Percentiles rank a stretch among this genome's conserved stretches.
Evolutionary conservation across 92 coral and sea anemone species (phyloP).

Genomic region (Heliopora coerulea): DNA sequence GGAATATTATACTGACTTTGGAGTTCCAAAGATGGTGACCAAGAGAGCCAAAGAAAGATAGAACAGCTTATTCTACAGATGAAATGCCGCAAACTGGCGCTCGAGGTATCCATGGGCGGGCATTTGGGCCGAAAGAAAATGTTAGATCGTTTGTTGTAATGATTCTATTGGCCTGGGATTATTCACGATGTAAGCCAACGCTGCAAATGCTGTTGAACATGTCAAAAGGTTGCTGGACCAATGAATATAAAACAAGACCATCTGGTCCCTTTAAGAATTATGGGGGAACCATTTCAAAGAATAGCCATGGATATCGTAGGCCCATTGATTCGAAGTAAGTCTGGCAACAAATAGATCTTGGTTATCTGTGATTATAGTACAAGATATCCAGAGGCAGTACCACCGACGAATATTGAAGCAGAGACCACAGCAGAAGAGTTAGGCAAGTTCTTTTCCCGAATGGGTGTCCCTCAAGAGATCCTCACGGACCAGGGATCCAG

Average conservation of each 20-base stretch:
- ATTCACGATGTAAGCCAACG: slow-evolving; percentile 32
- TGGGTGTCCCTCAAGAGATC: slow-evolving; percentile 51
- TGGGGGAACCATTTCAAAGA: slow-evolving; percentile 39
- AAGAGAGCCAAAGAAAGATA: neutral
- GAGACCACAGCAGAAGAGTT: slow-evolving; percentile 37
- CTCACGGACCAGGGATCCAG: slow-evolving; percentile 56
- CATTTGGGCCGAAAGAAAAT: slow-evolving; percentile 43
- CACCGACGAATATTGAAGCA: slow-evolving; percentile 36
- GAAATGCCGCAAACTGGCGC: slow-evolving; percentile 37
- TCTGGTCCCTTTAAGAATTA: slow-evolving; percentile 41
- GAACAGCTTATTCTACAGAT: slow-evolving; percentile 25
- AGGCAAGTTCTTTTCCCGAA: slow-evolving; percentile 34
- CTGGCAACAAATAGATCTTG: slow-evolving; percentile 46
- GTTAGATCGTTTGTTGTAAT: slow-evolving; percentile 12
- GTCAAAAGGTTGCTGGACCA: slow-evolving; percentile 27
- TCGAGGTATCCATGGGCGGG: slow-evolving; percentile 37
- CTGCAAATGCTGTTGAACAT: slow-evolving; percentile 39
- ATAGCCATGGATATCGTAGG: slow-evolving; percentile 60
- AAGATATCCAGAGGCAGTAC: slow-evolving; percentile 52
- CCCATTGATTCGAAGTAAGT: slow-evolving; percentile 30
- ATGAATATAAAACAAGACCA: neutral
- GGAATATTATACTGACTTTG: neutral
- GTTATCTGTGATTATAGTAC: slow-evolving; percentile 51
- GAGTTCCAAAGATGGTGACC: neutral
- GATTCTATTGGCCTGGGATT: slow-evolving; percentile 52